phyloP scores from a whole-genome alignment of 2,797 vertebrate genomes.

The Micropoecilia bifurca region DNA sequence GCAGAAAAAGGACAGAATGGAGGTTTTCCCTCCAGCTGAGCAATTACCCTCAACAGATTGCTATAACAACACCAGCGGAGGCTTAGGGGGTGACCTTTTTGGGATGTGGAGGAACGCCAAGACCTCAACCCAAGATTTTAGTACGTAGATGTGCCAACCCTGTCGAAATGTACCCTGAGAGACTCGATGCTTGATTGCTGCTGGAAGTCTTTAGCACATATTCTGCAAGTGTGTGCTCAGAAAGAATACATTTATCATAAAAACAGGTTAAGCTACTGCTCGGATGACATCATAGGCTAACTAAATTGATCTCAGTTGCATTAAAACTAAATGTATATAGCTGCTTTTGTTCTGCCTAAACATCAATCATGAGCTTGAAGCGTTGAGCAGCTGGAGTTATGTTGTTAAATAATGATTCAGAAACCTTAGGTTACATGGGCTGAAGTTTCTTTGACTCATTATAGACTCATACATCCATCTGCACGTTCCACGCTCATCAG shows the following conservation, averaged over 20 bases:
- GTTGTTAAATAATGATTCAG: neutral
- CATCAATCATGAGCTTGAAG: neutral
- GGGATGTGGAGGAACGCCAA: neutral
- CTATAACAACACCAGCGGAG: neutral
- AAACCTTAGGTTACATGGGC: neutral
- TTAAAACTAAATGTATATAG: neutral
- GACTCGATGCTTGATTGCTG: neutral
- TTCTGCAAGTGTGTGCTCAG: neutral
- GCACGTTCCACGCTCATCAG: neutral
- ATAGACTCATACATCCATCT: neutral
- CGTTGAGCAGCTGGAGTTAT: neutral
- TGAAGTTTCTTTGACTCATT: neutral
- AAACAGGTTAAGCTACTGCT: neutral
- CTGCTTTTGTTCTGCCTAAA: slow-evolving; percentile 4
- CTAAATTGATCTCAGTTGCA: neutral
- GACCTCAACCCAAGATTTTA: neutral
- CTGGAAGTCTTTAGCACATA: neutral
- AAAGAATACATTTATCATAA: neutral
- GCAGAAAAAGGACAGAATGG: neutral
- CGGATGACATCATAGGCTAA: neutral
- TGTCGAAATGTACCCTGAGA: neutral
- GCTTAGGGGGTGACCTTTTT: neutral
- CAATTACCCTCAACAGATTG: neutral
- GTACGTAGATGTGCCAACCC: neutral
- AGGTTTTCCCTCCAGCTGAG: neutral